A percentile compares a stretch with the other conserved stretches of the same genome.
Conservation (phyloP, 1,140 invertebrate species). For the Homalodisca vitripennis region DNA sequence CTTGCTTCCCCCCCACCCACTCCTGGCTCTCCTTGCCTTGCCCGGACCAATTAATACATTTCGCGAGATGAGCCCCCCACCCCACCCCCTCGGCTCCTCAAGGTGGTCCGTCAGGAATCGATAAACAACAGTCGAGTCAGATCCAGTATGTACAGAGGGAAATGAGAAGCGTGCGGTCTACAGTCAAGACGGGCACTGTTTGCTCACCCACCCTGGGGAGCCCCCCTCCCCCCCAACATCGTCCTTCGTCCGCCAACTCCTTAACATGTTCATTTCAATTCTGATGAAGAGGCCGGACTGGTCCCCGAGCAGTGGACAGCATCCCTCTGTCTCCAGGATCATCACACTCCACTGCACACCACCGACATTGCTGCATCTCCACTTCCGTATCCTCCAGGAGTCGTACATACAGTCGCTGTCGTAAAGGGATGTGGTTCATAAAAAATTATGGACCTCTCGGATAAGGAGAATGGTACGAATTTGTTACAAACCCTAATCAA, state of each 20-base stretch:
- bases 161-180: conserved; percentile 35
- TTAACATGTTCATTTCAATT: conserved; percentile 31
- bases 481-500: too few species aligned
- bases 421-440: too few species aligned
- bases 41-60: conserved; percentile 42
- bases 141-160: conserved; percentile 32
- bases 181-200: conserved; percentile 31
- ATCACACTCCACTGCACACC: not conserved
- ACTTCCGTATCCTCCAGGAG: too few species aligned
- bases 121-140: conserved; percentile 38
- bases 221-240: not conserved
- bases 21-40: conserved; percentile 25
- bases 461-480: too few species aligned
- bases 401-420: too few species aligned
- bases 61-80: conserved; percentile 39
- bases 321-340: not conserved
- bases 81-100: conserved; percentile 30
- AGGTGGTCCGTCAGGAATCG: conserved; percentile 41
- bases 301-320: not conserved
- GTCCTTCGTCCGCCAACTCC: conserved; percentile 11
- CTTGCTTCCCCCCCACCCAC: conserved; percentile 16
- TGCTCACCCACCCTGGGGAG: conserved; percentile 17
- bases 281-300: conserved; percentile 15
- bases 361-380: not conserved
- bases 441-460: too few species aligned